Evolutionary conservation across 2,888 invertebrate species (phyloP).

Genomic region (Plagodis pulveraria): DNA sequence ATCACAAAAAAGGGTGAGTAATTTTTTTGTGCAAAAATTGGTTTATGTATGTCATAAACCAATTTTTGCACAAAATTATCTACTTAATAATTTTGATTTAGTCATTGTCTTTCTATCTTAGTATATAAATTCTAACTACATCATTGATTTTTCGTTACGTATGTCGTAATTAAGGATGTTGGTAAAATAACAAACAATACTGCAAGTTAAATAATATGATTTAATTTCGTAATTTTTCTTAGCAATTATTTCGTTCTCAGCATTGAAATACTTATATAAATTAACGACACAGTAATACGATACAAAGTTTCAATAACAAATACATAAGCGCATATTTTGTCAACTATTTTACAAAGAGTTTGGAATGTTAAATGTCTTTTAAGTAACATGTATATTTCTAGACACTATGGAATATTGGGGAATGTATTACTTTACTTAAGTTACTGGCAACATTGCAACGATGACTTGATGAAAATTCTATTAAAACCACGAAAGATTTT

Average conservation of each 20-base stretch:
- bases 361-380: conserved; percentile 74
- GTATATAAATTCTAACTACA: too few species aligned
- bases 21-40: too few species aligned
- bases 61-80: too few species aligned
- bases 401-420: conserved; percentile 52
- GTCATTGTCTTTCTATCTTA: too few species aligned
- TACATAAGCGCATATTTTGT: conserved; percentile 78
- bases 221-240: conserved; percentile 84
- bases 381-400: conserved; percentile 37
- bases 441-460: conserved; percentile 27
- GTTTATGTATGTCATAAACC: too few species aligned
- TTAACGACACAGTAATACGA: conserved; percentile 74
- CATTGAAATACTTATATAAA: conserved; percentile 80
- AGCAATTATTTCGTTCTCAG: conserved; percentile 83
- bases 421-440: conserved; percentile 58
- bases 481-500: background rate
- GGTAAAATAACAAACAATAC: conserved; percentile 42
- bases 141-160: too few species aligned
- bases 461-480: conserved; percentile 10
- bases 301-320: conserved; percentile 70
- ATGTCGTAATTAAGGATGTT: background rate
- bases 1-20: too few species aligned
- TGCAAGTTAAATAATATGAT: conserved; percentile 85
- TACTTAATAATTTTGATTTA: too few species aligned
- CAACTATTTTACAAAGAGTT: conserved; percentile 57